Base-by-base conservation (phyloP, 2,797 vertebrate genomes). In the Spea hammondii region DNA sequence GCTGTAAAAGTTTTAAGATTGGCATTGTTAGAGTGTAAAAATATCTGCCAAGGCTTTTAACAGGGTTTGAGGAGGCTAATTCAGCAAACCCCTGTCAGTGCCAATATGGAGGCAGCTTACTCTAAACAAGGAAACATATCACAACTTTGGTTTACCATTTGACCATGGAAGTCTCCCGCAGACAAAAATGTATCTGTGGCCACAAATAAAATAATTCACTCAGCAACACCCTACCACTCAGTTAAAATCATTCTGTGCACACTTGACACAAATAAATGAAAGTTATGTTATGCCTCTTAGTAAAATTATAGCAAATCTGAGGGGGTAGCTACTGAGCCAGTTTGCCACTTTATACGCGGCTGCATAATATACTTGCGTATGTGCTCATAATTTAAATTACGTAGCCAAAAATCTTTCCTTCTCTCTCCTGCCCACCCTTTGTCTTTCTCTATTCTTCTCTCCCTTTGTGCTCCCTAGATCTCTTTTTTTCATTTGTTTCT, bases 1-100 rank as follows among this genome's bases (percentile, higher is more conserved):
- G 54, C 65, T 67, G 54, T 77, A 81, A 72, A 77, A 76, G 9
- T 14, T 68, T 48, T 68, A 73, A 69, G 32, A 67, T 68, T 81
- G 74, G 68, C 79, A 76, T 81, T 77, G 10, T 73, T 44, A 64
- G 45, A 65, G 70, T 73, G 12, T 32, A 59, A 8, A 68, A 14
- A 44, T 46, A 53, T 48, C 45, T 68, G 69, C 79, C 74, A 77
- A 67, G 5, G 50, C 64, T 66, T 71, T 80, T 76, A 80, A 50
- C 54, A 76, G 69, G 64, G 68, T 72, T 72, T 76, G 49, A 80
- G 50, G 66, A 62, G 69, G 62, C 62, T 60, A 65, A 73, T 72
- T 68, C 44, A 77, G 32, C 69, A 77, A 67, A 51, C 4, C 57
- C 51, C 47, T 46, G 14, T 7, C 53, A 8, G 53, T 17, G 69